Conservation (phyloP, 2,797 vertebrate species). For the Varecia variegata region DNA sequence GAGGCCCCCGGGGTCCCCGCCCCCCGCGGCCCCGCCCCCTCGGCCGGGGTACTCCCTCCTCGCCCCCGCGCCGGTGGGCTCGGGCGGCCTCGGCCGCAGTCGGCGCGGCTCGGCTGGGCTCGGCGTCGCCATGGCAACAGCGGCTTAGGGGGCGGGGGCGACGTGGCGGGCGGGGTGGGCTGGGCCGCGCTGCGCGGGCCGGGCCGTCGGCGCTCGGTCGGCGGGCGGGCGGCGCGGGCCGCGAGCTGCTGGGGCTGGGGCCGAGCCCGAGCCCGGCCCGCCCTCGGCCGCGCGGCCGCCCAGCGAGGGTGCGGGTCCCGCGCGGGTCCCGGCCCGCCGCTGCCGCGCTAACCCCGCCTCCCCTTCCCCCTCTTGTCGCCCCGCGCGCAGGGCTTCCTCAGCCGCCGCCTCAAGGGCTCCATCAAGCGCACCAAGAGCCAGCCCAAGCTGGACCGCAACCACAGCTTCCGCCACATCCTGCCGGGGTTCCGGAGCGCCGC, state of each 20-base stretch:
- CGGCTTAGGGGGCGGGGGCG: slow-evolving; percentile 88
- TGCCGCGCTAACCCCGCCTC: slow-evolving; percentile 76
- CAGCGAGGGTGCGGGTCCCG: slow-evolving; percentile 64
- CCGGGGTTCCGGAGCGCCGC: slow-evolving; percentile 94
- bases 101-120: slow-evolving; percentile 82
- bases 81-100: slow-evolving; percentile 65
- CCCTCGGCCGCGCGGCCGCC: slow-evolving; percentile 71
- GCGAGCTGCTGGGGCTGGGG: slow-evolving; percentile 61
- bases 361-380: slow-evolving; percentile 76
- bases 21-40: slow-evolving; percentile 22
- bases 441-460: slow-evolving; percentile 98
- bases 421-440: slow-evolving; percentile 99
- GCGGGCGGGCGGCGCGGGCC: slow-evolving; percentile 74
- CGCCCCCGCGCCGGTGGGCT: slow-evolving; percentile 47
- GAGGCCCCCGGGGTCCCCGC: not conserved
- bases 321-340: slow-evolving; percentile 58
- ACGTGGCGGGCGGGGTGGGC: slow-evolving; percentile 85
- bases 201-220: slow-evolving; percentile 73
- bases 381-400: slow-evolving; percentile 94
- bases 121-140: slow-evolving; percentile 93
- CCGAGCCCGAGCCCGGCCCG: slow-evolving; percentile 71
- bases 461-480: slow-evolving; percentile 98
- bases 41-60: not conserved
- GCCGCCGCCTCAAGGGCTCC: slow-evolving; percentile 97
- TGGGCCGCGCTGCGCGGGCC: slow-evolving; percentile 77